Base-by-base conservation (phyloP, 1,140 invertebrate genomes). In the Ips typographus region DNA sequence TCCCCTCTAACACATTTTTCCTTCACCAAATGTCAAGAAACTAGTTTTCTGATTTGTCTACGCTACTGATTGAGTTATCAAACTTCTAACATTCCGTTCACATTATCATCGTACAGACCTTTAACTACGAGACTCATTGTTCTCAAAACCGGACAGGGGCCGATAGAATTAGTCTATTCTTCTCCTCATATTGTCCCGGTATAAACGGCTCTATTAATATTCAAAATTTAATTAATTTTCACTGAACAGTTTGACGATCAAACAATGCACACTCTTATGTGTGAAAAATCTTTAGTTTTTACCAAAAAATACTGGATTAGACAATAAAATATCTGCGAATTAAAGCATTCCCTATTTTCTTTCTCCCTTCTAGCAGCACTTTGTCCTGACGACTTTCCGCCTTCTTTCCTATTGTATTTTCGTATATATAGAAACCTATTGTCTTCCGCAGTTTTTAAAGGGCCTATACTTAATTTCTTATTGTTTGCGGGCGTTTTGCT, bases 341-440 rank as follows among this genome's bases (percentile, higher is more conserved):
- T 22, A 22, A 22, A 22, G 22, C 22, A 22, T 22, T 22, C 22
- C 22, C 22, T 22, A 22, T 22, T 22, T 22, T 22, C 22, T 22
- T 39, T 8, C 1, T 75, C 73, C 74, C 73, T 74, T 22, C 75
- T 74, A 70, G 72, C 73, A 74, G 74, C 75, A 75, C 74, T 75
- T 77, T 77, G 66, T 73, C 61, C 68, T 43, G 71, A 55, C 72
- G 73, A 74, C 74, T 76, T 76, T 76, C 75, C 74, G 74, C 75
- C 72, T 73, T 69, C 65, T 73, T 73, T 72, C 72, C 72, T 43
- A 75, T 77, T 77, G 73, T 76, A 75, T 73, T 74, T 73, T 75
- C n/a, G 72, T 73, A 75, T 77, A 22, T 22, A 72, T 71, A 71
- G 76, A 70, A 73, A 71, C 67, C 74, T 66, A 77, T 77, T 76